Percentiles rank a stretch among this genome's conserved stretches.
These are phyloP conservation scores for Octomys mimax DNA, from an alignment of 2,797 vertebrate genomes.

Conservation along the genomic window DNA sequence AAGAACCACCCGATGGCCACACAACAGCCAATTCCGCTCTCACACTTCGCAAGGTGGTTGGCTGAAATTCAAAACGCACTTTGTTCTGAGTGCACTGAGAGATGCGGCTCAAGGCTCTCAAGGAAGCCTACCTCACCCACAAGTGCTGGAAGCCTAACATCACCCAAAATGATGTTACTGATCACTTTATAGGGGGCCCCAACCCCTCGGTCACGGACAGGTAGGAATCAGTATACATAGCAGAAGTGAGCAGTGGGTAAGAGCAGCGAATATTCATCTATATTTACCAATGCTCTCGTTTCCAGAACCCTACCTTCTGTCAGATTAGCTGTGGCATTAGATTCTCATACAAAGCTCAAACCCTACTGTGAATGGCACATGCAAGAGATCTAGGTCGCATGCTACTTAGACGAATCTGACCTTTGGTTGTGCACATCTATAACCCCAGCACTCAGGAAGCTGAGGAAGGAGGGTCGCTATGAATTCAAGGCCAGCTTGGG, in stretches of 20 bases:
- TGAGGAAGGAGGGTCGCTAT: background rate
- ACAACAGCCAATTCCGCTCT: background rate
- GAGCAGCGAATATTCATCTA: background rate
- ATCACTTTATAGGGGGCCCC: background rate
- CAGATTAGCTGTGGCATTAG: background rate
- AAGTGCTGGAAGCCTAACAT: too few species aligned
- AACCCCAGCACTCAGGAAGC: background rate
- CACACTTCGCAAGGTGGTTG: background rate
- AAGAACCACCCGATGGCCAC: background rate
- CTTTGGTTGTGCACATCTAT: background rate
- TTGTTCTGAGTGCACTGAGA: background rate
- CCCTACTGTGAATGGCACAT: background rate
- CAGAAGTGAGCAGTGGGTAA: background rate
- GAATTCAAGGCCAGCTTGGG: background rate
- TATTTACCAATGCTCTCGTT: background rate
- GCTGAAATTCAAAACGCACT: constrained; percentile 18
- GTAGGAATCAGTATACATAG: background rate
- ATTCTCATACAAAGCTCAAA: background rate
- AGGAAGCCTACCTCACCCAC: background rate
- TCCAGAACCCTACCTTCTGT: background rate
- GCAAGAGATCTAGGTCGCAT: background rate
- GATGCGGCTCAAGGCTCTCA: background rate
- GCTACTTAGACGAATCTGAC: background rate
- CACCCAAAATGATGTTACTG: background rate
- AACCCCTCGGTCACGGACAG: background rate